phyloP scores from a whole-genome alignment of 2,113 vertebrate genomes.

The Pelecanoides urinatrix region DNA sequence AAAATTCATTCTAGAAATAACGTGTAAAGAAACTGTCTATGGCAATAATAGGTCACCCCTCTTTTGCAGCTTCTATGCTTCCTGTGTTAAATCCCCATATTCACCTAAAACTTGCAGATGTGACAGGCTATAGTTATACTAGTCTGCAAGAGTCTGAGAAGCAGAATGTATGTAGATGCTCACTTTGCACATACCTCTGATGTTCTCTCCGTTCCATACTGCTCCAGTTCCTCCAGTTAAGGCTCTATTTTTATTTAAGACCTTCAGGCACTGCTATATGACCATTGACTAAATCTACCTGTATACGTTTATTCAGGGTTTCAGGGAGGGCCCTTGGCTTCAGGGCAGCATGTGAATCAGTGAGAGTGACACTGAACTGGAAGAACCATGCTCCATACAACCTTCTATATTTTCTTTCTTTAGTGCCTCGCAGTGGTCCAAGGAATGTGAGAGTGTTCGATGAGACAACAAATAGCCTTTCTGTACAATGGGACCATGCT shows the following conservation, averaged over 20 bases:
- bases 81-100: neutral
- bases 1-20: neutral
- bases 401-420: neutral
- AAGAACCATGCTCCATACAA: neutral
- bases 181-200: neutral
- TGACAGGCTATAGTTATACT: neutral
- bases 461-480: constrained; percentile 91
- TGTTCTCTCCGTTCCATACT: neutral
- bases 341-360: neutral
- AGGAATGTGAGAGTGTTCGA: constrained; percentile 90
- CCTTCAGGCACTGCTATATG: neutral
- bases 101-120: neutral
- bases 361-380: neutral
- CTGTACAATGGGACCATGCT: constrained; percentile 92
- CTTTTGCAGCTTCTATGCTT: neutral
- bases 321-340: neutral
- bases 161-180: neutral
- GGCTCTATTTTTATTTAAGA: neutral
- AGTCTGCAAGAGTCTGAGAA: neutral
- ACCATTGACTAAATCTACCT: neutral
- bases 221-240: neutral
- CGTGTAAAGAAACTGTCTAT: neutral
- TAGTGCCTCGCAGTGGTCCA: constrained; percentile 90
- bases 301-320: neutral
- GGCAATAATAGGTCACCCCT: neutral